phyloP scores from a whole-genome alignment of 1,140 invertebrate species.

The Trachymyrmex cornetzi region DNA sequence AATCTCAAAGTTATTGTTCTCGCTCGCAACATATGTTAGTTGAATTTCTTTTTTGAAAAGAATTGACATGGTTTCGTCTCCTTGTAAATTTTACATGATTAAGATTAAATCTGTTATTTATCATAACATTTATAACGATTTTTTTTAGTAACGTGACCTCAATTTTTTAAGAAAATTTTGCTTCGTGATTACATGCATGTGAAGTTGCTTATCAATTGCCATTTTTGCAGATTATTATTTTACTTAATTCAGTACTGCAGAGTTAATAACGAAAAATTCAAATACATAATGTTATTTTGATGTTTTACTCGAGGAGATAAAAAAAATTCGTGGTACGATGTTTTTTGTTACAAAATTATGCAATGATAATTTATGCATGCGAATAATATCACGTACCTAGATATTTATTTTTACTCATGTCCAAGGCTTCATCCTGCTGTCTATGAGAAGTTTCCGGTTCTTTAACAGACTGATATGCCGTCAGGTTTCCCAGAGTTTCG shows the following conservation, averaged over 20 bases:
- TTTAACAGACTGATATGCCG: conserved; percentile 76
- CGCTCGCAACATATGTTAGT: not conserved
- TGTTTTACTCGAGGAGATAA: not conserved
- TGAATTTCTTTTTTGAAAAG: not conserved
- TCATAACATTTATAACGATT: no score
- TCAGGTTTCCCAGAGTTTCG: conserved; percentile 74
- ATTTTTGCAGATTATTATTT: not conserved
- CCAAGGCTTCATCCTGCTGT: conserved; percentile 85
- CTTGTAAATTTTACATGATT: not conserved
- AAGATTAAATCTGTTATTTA: not conserved
- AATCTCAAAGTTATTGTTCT: conserved; percentile 16
- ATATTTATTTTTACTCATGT: conserved; percentile 86
- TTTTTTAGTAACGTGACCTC: not conserved
- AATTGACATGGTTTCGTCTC: not conserved
- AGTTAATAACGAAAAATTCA: not conserved
- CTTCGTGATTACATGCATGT: not conserved
- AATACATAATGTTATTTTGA: not conserved
- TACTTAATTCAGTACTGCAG: not conserved
- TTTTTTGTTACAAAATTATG: not conserved
- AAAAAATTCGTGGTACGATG: not conserved
- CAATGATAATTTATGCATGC: not conserved
- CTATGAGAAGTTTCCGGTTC: conserved; percentile 76
- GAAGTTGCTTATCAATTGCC: not conserved
- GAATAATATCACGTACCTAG: conserved; percentile 78
- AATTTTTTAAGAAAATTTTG: not conserved